These are phyloP conservation scores for Ictalurus furcatus DNA, from an alignment of 2,113 vertebrate genomes.

Conservation along the genomic window DNA sequence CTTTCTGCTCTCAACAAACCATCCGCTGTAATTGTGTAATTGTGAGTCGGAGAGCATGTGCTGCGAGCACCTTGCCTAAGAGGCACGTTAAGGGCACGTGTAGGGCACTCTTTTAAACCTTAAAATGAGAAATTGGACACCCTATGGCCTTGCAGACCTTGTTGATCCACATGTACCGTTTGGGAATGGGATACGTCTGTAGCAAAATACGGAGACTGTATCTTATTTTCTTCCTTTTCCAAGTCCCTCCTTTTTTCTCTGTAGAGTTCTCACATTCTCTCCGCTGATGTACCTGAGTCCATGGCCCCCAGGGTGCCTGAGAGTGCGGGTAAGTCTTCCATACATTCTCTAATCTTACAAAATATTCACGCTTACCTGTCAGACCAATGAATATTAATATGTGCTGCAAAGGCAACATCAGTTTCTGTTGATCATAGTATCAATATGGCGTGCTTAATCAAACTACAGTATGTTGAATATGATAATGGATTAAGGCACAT, in stretches of 20 bases:
- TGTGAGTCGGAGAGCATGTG: background rate
- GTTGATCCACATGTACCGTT: background rate
- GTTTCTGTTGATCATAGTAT: background rate
- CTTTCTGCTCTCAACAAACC: slow-evolving; percentile 5
- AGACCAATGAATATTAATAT: background rate
- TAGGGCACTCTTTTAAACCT: background rate
- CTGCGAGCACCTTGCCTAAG: background rate
- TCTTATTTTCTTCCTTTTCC: background rate
- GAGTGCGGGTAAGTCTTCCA: slow-evolving; percentile 53
- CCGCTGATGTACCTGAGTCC: slow-evolving; percentile 56
- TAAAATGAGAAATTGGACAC: background rate
- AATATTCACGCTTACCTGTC: background rate
- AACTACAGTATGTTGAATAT: background rate
- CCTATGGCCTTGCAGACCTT: background rate
- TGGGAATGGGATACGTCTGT: background rate
- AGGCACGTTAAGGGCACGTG: background rate
- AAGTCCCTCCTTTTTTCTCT: slow-evolving; percentile 47
- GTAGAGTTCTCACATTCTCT: slow-evolving; percentile 70
- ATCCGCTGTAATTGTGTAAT: background rate
- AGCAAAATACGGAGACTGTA: background rate
- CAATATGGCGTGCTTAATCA: background rate
- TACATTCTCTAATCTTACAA: background rate
- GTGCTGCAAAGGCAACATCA: background rate
- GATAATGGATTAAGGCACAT: background rate
- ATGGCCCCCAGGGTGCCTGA: slow-evolving; percentile 59